Base-by-base conservation (phyloP, 2,113 vertebrate genomes). In the Nipponia nippon region DNA sequence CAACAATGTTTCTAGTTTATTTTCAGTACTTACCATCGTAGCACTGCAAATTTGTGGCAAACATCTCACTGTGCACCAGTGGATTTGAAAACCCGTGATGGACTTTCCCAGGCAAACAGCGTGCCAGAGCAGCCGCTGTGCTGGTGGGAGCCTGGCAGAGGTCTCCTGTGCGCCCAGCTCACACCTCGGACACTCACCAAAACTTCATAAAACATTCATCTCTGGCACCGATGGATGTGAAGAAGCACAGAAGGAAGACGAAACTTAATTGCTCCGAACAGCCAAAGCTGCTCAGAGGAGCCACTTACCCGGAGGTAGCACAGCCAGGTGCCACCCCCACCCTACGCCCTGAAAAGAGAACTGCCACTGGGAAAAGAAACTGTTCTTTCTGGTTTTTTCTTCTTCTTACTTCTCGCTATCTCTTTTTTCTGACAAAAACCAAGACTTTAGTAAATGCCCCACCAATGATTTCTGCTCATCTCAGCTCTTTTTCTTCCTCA, bases 401-500 rank as follows among this genome's bases (percentile, higher is more conserved):
- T 44, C 7, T 81, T 78, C 47, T 89, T 91, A 81, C 73, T 95
- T 91, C 90, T 89, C 25, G 1, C 25, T 59, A 50, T 72, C 4
- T 70, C 34, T 66, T 75, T 83, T 70, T 86, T 83, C 32, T 80
- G 42, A 76, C 40, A 30, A 61, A 19, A 30, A 3, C 1, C 3
- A 82, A 84, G 11, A 32, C 20, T 63, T 56, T 83, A 84, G 42
- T 26, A 79, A 87, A 84, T 42, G 32, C 7, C 56, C 22, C 40
- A 20, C 15, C 47, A 69, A 26, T 0, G 4, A 63, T 21, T 89
- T 89, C 53, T 92, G 83, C 81, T 93, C 70, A 69, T n/a, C 52
- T 94, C 87, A 90, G 84, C 78, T 93, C 32, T 69, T 93, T 72
- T 89, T 73, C 82, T 93, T 94, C 82, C 90, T 69, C 66, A 75